Evolutionary conservation across 2,888 invertebrate genomes (phyloP).

Genomic region (Coremacera marginata): DNA sequence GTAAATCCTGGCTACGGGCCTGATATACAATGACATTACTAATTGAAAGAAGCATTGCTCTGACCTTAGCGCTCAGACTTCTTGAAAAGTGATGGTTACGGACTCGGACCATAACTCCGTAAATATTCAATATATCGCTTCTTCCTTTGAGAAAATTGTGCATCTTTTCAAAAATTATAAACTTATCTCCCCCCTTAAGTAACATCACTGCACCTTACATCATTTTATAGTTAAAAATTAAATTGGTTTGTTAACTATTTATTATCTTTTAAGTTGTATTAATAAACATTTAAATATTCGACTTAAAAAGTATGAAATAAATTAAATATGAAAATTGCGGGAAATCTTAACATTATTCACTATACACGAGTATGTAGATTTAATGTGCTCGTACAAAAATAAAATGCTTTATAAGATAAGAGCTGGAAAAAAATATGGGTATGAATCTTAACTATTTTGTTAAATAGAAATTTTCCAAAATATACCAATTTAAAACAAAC

Average conservation of each 20-base stretch:
- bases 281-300: neutral
- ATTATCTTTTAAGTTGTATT: neutral
- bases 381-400: neutral
- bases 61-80: too few species aligned
- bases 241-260: neutral
- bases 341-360: neutral
- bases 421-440: neutral
- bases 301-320: neutral
- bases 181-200: too few species aligned
- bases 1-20: too few species aligned
- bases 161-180: too few species aligned
- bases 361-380: neutral
- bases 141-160: too few species aligned
- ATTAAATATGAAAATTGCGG: neutral
- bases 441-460: neutral
- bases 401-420: neutral
- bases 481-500: constrained; percentile 36
- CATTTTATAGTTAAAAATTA: too few species aligned
- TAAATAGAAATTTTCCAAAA: neutral
- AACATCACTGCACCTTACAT: too few species aligned
- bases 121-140: too few species aligned
- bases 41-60: too few species aligned
- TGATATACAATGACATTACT: too few species aligned
- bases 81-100: too few species aligned
- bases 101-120: too few species aligned